Conservation (phyloP, 2,888 invertebrate species). For the Papilio gigon region DNA sequence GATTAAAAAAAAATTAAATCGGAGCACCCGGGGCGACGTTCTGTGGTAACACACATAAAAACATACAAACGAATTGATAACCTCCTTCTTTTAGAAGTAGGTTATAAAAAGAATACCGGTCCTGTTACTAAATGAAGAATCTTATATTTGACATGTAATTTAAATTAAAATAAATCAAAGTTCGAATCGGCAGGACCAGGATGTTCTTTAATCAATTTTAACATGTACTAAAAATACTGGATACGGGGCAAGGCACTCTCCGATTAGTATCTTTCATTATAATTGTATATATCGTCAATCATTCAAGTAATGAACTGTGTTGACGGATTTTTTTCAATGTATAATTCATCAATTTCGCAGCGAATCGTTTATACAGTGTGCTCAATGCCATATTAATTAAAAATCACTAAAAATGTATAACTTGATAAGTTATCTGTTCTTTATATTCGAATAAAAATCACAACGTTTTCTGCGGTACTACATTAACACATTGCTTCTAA, state of each 20-base stretch:
- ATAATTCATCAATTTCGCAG: constrained; percentile 10
- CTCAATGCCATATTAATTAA: constrained; percentile 14
- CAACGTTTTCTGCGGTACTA: neutral
- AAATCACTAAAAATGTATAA: neutral
- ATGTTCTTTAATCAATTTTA: constrained; percentile 38
- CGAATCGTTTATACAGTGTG: neutral
- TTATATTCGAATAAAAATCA: constrained; percentile 4
- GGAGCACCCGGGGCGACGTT: no score
- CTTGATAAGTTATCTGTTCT: neutral
- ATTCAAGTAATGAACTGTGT: constrained; percentile 22
- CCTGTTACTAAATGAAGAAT: constrained; percentile 18
- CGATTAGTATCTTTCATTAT: neutral
- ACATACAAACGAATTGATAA: no score
- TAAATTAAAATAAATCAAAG: constrained; percentile 36
- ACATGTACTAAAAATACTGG: neutral
- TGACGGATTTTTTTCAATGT: constrained; percentile 14
- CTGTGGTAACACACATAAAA: no score
- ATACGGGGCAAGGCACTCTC: constrained; percentile 24
- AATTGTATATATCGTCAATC: constrained; percentile 27
- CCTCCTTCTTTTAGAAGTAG: no score
- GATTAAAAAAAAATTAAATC: no score
- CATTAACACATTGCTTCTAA: no score
- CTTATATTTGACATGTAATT: constrained; percentile 5
- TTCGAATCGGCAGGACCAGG: constrained; percentile 37
- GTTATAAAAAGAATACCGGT: constrained; percentile 17